Percentiles rank a stretch among this genome's conserved stretches.
Conservation (phyloP, 2,113 vertebrate species). For the Cranoglanis bouderius region DNA sequence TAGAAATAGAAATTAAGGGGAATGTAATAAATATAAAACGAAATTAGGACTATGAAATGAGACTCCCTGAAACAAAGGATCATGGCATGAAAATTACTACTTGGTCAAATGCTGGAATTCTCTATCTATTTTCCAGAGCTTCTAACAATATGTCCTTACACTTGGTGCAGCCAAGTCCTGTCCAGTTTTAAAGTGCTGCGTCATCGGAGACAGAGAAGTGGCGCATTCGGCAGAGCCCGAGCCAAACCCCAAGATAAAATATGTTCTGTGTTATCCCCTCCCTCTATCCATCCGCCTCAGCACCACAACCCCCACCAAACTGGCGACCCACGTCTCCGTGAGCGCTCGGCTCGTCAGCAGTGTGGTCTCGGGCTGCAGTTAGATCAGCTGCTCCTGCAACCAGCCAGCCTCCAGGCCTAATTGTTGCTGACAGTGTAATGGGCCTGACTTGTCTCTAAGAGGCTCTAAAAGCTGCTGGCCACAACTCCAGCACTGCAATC, state of each 20-base stretch:
- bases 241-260: constrained; percentile 10
- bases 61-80: neutral
- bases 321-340: neutral
- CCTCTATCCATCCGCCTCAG: constrained; percentile 1
- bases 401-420: constrained; percentile 33
- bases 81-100: neutral
- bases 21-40: neutral
- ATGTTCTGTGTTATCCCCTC: constrained; percentile 10
- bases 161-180: constrained; percentile 11
- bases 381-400: constrained; percentile 40
- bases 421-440: constrained; percentile 47
- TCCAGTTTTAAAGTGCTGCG: constrained; percentile 20
- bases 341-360: constrained; percentile 10
- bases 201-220: constrained; percentile 37
- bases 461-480: constrained; percentile 45
- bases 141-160: constrained; percentile 17
- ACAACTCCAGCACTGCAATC: constrained; percentile 42
- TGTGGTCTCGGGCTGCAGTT: neutral
- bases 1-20: neutral
- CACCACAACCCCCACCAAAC: constrained; percentile 18
- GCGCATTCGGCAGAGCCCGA: constrained; percentile 31
- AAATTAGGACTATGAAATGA: neutral
- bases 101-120: neutral
- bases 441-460: constrained; percentile 36
- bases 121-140: constrained; percentile 1